Evolutionary conservation across 2,888 invertebrate species (phyloP).

Genomic region (Agonum fuliginosum): DNA sequence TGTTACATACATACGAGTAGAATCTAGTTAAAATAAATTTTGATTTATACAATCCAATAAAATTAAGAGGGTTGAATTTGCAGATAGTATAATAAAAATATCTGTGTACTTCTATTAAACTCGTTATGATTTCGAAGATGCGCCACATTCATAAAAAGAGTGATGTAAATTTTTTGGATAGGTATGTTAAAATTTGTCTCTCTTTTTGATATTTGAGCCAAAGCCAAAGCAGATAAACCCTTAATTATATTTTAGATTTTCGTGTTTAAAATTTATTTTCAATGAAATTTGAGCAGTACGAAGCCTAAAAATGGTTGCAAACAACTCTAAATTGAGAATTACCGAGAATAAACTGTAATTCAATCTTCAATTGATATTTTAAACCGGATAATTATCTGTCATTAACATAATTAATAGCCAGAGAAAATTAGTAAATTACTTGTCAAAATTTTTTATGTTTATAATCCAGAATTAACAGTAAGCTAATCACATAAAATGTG

Average conservation of each 20-base stretch:
- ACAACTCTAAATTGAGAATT: not conserved
- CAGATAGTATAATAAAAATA: too few species aligned
- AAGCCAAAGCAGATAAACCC: not conserved
- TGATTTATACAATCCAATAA: too few species aligned
- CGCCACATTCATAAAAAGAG: not conserved
- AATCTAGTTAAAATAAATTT: too few species aligned
- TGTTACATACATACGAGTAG: too few species aligned
- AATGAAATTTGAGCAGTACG: constrained; percentile 4
- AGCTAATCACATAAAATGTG: not conserved
- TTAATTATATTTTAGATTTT: constrained; percentile 20
- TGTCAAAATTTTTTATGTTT: not conserved
- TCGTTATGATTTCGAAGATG: too few species aligned
- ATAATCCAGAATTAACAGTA: not conserved
- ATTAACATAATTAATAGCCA: constrained; percentile 29
- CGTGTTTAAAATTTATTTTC: not conserved
- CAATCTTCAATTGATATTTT: constrained; percentile 22
- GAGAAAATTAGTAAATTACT: constrained; percentile 9
- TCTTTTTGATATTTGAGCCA: not conserved
- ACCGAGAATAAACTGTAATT: constrained; percentile 17
- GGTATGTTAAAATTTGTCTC: too few species aligned
- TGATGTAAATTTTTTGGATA: too few species aligned
- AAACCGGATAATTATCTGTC: constrained; percentile 41
- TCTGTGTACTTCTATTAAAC: too few species aligned
- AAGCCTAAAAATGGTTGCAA: constrained; percentile 37
- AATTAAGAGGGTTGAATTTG: too few species aligned